These are phyloP conservation scores for Byasa hedistus DNA, from an alignment of 2,888 invertebrate genomes.

Conservation along the genomic window DNA sequence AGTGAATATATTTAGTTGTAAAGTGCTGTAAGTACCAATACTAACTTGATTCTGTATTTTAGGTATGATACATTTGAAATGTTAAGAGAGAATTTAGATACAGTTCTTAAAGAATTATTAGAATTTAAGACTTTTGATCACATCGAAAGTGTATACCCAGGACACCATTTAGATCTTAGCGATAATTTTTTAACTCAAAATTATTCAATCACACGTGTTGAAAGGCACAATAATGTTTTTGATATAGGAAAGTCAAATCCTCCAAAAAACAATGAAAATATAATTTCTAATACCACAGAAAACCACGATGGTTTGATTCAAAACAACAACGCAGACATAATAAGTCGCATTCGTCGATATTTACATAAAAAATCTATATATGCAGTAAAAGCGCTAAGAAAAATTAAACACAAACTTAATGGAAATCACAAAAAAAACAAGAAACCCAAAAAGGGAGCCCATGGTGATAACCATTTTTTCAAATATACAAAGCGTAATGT, in stretches of 20 bases:
- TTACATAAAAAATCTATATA: conserved; percentile 52
- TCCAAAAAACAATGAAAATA: conserved; percentile 4
- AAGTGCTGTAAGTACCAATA: not conserved
- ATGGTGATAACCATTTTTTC: conserved; percentile 13
- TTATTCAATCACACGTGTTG: conserved; percentile 25
- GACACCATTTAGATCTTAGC: conserved; percentile 54
- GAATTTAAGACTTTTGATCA: conserved; percentile 72
- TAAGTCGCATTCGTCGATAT: conserved; percentile 64
- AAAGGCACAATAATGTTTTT: not conserved
- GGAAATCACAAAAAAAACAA: conserved; percentile 37
- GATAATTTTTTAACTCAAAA: conserved; percentile 50
- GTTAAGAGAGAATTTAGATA: conserved; percentile 88
- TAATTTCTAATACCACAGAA: conserved; percentile 31
- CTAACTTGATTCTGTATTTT: conserved; percentile 34
- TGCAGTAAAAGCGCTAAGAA: conserved; percentile 43
- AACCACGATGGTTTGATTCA: conserved; percentile 22
- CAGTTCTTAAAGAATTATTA: conserved; percentile 83
- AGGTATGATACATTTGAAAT: conserved; percentile 94
- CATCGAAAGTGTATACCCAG: conserved; percentile 58
- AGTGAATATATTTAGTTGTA: conserved; percentile 29
- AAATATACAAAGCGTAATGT: conserved; percentile 21
- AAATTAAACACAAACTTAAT: conserved; percentile 43
- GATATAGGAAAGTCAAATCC: not conserved
- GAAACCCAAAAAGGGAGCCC: conserved; percentile 29
- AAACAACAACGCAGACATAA: conserved; percentile 50